phyloP scores from a whole-genome alignment of 2,113 vertebrate species.

The Peromyscus maniculatus region DNA sequence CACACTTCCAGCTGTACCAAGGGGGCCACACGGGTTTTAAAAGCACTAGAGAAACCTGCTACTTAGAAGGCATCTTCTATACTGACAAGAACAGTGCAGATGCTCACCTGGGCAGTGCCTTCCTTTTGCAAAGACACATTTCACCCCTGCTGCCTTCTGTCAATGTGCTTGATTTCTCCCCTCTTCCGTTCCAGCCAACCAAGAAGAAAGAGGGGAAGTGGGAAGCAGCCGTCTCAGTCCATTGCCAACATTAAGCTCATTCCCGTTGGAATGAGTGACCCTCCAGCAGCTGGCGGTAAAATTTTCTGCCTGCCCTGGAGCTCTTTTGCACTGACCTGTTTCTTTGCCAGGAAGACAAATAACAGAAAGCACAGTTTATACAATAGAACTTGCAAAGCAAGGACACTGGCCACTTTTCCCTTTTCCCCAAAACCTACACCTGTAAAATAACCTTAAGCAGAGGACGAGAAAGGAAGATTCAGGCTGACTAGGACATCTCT shows the following conservation, averaged over 20 bases:
- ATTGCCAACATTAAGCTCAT: constrained; percentile 30
- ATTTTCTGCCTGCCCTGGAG: constrained; percentile 40
- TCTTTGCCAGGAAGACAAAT: constrained; percentile 41
- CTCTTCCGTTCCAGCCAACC: not conserved
- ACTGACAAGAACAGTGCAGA: not conserved
- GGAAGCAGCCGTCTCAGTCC: not conserved
- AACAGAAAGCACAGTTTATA: not conserved
- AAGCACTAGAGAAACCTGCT: not conserved
- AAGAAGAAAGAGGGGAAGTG: not conserved
- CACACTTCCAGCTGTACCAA: not conserved
- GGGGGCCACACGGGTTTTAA: not conserved
- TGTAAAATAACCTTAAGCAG: constrained; percentile 39
- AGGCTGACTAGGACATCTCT: constrained; percentile 45
- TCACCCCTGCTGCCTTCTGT: not conserved
- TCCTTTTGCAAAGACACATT: not conserved
- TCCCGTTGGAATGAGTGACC: constrained; percentile 27
- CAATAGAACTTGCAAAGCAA: constrained; percentile 11
- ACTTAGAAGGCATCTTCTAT: not conserved
- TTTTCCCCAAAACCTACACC: not conserved
- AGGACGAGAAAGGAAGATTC: not conserved
- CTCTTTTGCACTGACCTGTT: not conserved
- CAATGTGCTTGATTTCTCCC: not conserved
- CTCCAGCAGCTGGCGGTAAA: constrained; percentile 47
- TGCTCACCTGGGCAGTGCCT: not conserved
- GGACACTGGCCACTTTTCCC: not conserved